phyloP scores from a whole-genome alignment of 2,113 vertebrate species.

The Oncorhynchus mykiss region DNA sequence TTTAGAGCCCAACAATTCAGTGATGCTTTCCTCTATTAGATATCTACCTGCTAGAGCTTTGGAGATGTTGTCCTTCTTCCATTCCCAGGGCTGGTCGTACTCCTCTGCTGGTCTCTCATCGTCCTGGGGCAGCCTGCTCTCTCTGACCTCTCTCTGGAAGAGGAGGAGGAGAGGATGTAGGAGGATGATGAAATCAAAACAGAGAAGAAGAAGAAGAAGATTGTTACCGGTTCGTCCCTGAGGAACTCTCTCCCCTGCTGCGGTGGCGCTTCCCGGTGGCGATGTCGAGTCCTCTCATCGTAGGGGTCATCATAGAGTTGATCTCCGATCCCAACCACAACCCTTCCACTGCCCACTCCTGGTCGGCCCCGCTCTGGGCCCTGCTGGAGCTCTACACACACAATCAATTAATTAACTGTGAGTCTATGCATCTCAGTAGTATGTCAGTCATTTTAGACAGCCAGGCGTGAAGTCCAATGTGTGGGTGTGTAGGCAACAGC shows the following conservation, averaged over 20 bases:
- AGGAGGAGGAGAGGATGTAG: too few species aligned
- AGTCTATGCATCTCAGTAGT: not conserved
- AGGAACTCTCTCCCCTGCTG: constrained; percentile 21
- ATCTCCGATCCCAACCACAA: constrained; percentile 77
- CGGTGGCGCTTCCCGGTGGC: constrained; percentile 12
- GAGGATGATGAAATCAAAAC: too few species aligned
- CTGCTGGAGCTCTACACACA: constrained; percentile 69
- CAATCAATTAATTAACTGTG: not conserved
- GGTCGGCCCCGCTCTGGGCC: constrained; percentile 43
- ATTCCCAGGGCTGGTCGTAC: constrained; percentile 97
- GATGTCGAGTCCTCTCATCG: constrained; percentile 69
- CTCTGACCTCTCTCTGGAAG: constrained; percentile 75
- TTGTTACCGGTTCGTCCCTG: not conserved
- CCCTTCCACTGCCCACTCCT: constrained; percentile 21
- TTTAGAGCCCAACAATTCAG: constrained; percentile 37
- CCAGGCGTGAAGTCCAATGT: too few species aligned
- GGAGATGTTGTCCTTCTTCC: constrained; percentile 92
- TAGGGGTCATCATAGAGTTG: constrained; percentile 95
- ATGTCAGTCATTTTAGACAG: too few species aligned
- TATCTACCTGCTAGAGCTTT: constrained; percentile 86
- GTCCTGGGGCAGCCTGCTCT: constrained; percentile 91
- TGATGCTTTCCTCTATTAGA: not conserved
- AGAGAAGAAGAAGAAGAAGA: too few species aligned
- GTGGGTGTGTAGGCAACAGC: too few species aligned
- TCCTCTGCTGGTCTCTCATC: constrained; percentile 94